Base-by-base conservation (phyloP, 2,888 invertebrate species). In the Nipponacmea schrenckii region DNA sequence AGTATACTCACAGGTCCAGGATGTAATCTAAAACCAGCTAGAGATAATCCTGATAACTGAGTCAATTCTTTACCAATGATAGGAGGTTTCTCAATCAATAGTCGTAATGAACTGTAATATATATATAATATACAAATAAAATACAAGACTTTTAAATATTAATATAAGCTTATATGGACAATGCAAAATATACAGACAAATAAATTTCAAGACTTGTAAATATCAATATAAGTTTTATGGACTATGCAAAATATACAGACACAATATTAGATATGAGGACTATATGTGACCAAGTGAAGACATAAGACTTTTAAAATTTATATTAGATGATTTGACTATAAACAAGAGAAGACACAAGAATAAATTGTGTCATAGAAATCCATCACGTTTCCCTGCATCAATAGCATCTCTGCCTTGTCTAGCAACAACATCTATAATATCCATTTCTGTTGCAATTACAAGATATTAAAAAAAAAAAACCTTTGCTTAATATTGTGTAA, bases 1-100 rank as follows among this genome's bases (percentile, higher is more conserved):
- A 39, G 10, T 56, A 48, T 44, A 88, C 90, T 89, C 90, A 92
- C 93, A 74, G 97, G 96, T 73, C 98, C 97, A 72, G 97, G 96
- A 90, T 98, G 97, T 80, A 98, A 91, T 76, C 97, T 92, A 90
- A 98, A 98, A 46, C 97, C 97, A 81, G 96, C 93, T 80, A 98
- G 90, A 89, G 96, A 96, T 72, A 95, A 93, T 88, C 94, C 94
- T 8, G 94, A 94, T 76, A 98, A 89, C 26, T 95, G 95, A 81
- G 95, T 89, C 79, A 97, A 90, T 89, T 97, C 97, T 87, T 95
- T 95, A 7, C 96, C 96, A 74, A 94, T 94, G 78, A 97, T 96
- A 14, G 90, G 90, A 27, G 97, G 96, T 89, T 97, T 97, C 76
- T 97, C 98, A 86, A 98, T 97, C 27, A 98, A 94, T 69, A 96